phyloP scores from a whole-genome alignment of 2,888 invertebrate genomes.

The Drosophila melanocephala region DNA sequence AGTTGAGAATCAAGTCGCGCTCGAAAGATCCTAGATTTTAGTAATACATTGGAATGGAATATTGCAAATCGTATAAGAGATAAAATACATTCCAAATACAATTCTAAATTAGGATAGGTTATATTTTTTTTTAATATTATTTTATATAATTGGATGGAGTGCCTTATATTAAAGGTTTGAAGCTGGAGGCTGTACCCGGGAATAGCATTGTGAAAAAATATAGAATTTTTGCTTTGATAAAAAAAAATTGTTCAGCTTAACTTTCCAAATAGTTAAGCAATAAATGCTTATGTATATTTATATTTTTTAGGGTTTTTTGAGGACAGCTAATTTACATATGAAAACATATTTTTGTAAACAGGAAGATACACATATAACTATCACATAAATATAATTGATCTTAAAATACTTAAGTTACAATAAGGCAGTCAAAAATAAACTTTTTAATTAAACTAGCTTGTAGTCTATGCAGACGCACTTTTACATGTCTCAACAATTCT shows the following conservation, averaged over 20 bases:
- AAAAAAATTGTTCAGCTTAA: neutral
- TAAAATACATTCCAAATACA: neutral
- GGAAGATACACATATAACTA: conserved; percentile 6
- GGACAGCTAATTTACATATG: neutral
- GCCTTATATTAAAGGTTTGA: neutral
- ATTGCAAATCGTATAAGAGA: neutral
- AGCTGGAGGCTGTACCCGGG: neutral
- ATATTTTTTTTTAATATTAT: no score
- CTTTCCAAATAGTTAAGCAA: neutral
- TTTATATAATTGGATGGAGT: neutral
- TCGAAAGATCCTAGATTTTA: neutral
- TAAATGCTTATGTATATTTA: neutral
- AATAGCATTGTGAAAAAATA: neutral
- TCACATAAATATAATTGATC: conserved; percentile 21
- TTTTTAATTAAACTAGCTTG: conserved; percentile 17
- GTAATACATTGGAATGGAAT: neutral
- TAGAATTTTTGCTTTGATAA: neutral
- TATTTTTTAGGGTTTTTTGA: neutral
- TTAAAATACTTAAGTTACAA: conserved; percentile 12
- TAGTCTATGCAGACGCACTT: neutral
- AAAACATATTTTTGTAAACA: neutral
- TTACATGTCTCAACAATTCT: conserved; percentile 1
- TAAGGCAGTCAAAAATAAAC: conserved; percentile 38
- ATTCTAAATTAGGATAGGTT: neutral
- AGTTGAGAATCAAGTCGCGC: neutral